These are phyloP conservation scores for Podarcis raffonei DNA, from an alignment of 2,113 vertebrate species.

Conservation along the genomic window DNA sequence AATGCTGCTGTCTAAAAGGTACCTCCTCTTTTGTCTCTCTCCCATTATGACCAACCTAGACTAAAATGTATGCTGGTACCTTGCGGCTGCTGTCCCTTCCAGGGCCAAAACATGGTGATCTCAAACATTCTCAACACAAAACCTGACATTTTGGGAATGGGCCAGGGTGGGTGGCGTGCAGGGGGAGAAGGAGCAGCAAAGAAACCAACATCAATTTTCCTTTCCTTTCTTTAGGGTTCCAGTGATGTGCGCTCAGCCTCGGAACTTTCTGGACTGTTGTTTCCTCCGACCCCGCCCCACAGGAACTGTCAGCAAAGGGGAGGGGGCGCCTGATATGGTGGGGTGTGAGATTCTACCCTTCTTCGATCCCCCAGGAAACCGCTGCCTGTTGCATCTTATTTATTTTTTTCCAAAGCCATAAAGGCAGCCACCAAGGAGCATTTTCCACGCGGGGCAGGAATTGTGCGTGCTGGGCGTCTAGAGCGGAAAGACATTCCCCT, in stretches of 20 bases:
- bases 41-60: not conserved
- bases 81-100: not conserved
- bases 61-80: not conserved
- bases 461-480: not conserved
- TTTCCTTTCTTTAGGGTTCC: not conserved
- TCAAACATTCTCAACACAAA: not conserved
- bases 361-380: conserved; percentile 52
- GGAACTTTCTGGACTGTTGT: conserved; percentile 24
- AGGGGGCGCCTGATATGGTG: not conserved
- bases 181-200: not conserved
- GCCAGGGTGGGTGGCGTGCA: too few species aligned
- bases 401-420: conserved; percentile 72
- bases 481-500: not conserved
- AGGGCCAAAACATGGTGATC: not conserved
- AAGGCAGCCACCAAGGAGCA: conserved; percentile 21
- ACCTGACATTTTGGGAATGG: not conserved
- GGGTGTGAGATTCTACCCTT: not conserved
- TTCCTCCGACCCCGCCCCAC: conserved; percentile 5
- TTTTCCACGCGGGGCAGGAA: not conserved
- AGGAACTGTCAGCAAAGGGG: not conserved
- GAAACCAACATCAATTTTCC: not conserved
- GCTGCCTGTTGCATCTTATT: conserved; percentile 33
- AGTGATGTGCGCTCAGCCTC: not conserved
- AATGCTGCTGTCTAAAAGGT: not conserved
- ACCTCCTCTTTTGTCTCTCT: not conserved